Evolutionary conservation across 2,888 invertebrate species (phyloP).

Genomic region (Aphelenchoides bicaudatus): DNA sequence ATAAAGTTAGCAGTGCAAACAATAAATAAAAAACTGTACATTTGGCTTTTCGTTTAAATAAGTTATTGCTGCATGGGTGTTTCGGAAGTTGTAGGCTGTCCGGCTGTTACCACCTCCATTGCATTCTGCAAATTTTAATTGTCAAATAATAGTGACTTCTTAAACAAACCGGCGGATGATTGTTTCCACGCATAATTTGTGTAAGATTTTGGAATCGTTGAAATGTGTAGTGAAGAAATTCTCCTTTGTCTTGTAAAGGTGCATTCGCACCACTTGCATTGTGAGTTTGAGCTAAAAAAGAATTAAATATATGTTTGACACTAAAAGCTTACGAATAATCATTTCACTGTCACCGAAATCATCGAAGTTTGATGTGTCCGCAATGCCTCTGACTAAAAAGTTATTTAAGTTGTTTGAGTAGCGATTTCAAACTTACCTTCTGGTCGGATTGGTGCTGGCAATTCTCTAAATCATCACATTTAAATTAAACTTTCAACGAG

Average conservation of each 20-base stretch:
- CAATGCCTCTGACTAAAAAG: too few species aligned
- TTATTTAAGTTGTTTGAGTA: too few species aligned
- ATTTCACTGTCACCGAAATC: slow-evolving; percentile 99
- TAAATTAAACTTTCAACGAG: background rate
- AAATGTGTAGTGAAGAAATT: slow-evolving; percentile 99
- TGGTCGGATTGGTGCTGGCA: slow-evolving; percentile 94
- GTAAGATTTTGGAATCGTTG: slow-evolving; percentile 96
- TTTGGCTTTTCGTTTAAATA: too few species aligned
- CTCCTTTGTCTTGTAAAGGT: slow-evolving; percentile 69
- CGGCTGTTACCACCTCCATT: background rate
- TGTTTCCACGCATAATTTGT: slow-evolving; percentile 65
- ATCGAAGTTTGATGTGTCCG: slow-evolving; percentile 99
- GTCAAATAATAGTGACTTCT: background rate
- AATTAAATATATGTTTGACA: too few species aligned
- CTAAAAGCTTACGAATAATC: slow-evolving; percentile 81
- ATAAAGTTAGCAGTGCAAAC: too few species aligned
- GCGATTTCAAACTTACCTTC: too few species aligned
- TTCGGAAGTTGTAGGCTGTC: too few species aligned
- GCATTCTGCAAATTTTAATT: slow-evolving; percentile 1
- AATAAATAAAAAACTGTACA: too few species aligned
- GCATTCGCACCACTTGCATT: slow-evolving; percentile 19
- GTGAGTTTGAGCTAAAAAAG: slow-evolving; percentile 32
- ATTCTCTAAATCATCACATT: slow-evolving; percentile 72
- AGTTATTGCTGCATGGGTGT: too few species aligned
- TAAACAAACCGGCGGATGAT: slow-evolving; percentile 15